Evolutionary conservation across 1,140 invertebrate genomes (phyloP).

Genomic region (Apolygus lucorum): DNA sequence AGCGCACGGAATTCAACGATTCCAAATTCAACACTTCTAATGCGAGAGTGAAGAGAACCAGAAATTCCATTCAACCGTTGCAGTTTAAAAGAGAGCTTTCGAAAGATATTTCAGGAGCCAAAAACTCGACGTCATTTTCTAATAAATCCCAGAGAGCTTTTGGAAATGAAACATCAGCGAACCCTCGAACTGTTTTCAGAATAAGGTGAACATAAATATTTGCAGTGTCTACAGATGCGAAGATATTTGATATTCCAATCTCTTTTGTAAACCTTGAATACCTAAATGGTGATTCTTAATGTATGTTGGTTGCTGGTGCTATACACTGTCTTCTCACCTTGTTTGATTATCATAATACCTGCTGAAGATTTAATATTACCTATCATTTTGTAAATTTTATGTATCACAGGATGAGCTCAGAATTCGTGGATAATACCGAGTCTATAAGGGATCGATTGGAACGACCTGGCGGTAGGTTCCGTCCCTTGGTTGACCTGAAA

Average conservation of each 20-base stretch:
- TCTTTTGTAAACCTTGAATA: background rate
- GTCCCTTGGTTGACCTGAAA: constrained; percentile 44
- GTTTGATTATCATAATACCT: too few species aligned
- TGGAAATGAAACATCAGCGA: background rate
- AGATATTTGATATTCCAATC: background rate
- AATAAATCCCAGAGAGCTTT: too few species aligned
- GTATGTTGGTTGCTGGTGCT: background rate
- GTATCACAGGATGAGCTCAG: constrained; percentile 45
- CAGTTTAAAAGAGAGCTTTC: background rate
- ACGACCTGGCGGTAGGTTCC: constrained; percentile 41
- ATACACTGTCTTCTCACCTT: too few species aligned
- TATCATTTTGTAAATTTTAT: too few species aligned
- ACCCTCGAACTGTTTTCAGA: background rate
- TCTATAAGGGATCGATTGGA: constrained; percentile 40
- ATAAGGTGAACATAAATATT: background rate
- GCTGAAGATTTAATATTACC: too few species aligned
- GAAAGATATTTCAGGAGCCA: background rate
- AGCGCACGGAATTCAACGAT: background rate
- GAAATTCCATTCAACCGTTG: background rate
- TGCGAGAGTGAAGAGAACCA: background rate
- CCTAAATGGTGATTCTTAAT: background rate
- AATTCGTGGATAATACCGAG: constrained; percentile 48
- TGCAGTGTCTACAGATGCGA: background rate
- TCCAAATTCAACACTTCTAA: background rate
- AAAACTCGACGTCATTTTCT: too few species aligned